phyloP scores from a whole-genome alignment of 2,888 invertebrate genomes.

The Oscheius sp. region DNA sequence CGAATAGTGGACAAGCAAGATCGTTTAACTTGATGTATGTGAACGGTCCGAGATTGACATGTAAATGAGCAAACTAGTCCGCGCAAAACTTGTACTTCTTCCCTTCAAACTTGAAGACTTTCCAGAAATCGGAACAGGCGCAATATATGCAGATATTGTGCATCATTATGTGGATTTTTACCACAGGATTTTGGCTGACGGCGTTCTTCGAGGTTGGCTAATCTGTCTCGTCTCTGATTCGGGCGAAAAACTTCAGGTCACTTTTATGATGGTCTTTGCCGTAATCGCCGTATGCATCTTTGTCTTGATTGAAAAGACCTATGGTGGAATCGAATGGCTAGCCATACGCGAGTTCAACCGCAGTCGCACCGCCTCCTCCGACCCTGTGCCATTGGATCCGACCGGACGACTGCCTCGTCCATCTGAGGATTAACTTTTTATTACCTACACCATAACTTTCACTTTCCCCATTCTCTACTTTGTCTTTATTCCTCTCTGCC shows the following conservation, averaged over 20 bases:
- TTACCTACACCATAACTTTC: slow-evolving; percentile 8
- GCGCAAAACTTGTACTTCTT: not conserved
- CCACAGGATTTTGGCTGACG: slow-evolving; percentile 64
- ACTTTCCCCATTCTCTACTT: slow-evolving; percentile 20
- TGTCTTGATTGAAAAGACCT: slow-evolving; percentile 45
- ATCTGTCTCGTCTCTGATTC: not conserved
- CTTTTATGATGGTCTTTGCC: slow-evolving; percentile 52
- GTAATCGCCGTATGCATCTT: slow-evolving; percentile 46
- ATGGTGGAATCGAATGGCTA: slow-evolving; percentile 67
- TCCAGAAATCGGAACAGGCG: slow-evolving; percentile 30
- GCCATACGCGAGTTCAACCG: slow-evolving; percentile 53
- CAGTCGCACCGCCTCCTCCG: slow-evolving; percentile 20
- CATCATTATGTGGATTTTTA: slow-evolving; percentile 62
- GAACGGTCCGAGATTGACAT: slow-evolving; percentile 33
- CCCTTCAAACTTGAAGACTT: not conserved
- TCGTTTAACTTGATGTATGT: slow-evolving; percentile 25
- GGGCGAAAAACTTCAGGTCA: slow-evolving; percentile 39
- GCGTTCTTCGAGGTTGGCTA: slow-evolving; percentile 50
- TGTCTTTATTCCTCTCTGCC: slow-evolving; percentile 3
- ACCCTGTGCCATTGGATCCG: slow-evolving; percentile 34
- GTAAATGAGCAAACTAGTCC: slow-evolving; percentile 25
- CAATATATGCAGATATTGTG: slow-evolving; percentile 49
- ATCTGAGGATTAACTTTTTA: slow-evolving; percentile 28
- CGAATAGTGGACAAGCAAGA: not conserved
- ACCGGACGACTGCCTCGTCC: slow-evolving; percentile 20